These are phyloP conservation scores for Xylota segnis DNA, from an alignment of 2,888 invertebrate genomes.

Conservation along the genomic window DNA sequence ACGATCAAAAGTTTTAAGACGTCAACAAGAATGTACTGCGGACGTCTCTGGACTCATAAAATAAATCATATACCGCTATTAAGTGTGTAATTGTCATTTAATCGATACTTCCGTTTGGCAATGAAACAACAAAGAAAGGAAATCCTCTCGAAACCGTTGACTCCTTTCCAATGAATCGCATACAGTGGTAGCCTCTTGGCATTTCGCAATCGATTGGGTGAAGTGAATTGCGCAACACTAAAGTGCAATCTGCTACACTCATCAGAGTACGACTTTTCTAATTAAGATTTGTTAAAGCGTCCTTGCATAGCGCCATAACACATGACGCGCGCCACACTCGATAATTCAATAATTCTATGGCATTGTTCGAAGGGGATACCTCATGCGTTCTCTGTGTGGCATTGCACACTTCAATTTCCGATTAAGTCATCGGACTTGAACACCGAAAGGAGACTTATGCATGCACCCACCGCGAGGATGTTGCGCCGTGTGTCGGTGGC, in stretches of 20 bases:
- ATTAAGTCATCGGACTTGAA: slow-evolving; percentile 60
- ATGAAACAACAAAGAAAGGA: slow-evolving; percentile 1
- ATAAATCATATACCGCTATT: slow-evolving; percentile 38
- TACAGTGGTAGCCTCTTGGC: slow-evolving; percentile 1
- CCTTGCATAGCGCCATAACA: slow-evolving; percentile 27
- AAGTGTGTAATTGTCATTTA: slow-evolving; percentile 40
- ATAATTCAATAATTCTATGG: slow-evolving; percentile 42
- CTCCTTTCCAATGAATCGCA: slow-evolving; percentile 15
- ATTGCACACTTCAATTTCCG: slow-evolving; percentile 63
- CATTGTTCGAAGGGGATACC: slow-evolving; percentile 36
- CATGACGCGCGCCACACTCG: not conserved
- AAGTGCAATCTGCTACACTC: slow-evolving; percentile 24
- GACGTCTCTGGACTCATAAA: slow-evolving; percentile 37
- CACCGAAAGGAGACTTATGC: slow-evolving; percentile 58
- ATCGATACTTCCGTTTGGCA: slow-evolving; percentile 38
- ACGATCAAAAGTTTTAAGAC: slow-evolving; percentile 36
- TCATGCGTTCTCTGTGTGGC: slow-evolving; percentile 39
- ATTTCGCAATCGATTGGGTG: slow-evolving; percentile 18
- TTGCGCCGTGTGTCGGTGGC: not conserved
- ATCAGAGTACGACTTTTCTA: slow-evolving; percentile 44
- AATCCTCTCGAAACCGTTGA: not conserved
- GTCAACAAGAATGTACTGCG: slow-evolving; percentile 6
- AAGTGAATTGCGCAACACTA: slow-evolving; percentile 2
- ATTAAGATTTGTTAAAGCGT: slow-evolving; percentile 32
- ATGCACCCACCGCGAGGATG: slow-evolving; percentile 56